These are phyloP conservation scores for Grammomys surdaster DNA, from an alignment of 2,113 vertebrate genomes.

Conservation along the genomic window DNA sequence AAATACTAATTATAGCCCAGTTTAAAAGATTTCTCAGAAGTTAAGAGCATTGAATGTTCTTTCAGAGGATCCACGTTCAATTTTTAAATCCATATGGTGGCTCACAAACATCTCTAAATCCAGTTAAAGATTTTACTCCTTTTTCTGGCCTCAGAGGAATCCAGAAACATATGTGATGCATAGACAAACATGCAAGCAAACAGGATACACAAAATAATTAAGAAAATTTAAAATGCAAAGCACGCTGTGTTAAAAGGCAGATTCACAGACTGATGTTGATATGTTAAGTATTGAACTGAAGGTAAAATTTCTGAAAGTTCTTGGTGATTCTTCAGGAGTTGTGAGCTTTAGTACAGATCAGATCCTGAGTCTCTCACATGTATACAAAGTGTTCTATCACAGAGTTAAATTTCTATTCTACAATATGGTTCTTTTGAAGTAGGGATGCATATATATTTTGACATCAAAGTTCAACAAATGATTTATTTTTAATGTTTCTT, in stretches of 20 bases:
- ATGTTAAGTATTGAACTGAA: not conserved
- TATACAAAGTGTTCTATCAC: not conserved
- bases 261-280: not conserved
- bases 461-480: conserved; percentile 68
- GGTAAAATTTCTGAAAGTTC: not conserved
- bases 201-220: not conserved
- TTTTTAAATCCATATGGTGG: not conserved
- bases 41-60: not conserved
- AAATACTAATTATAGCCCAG: conserved; percentile 7
- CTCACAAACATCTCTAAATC: not conserved
- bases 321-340: not conserved
- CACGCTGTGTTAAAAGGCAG: not conserved
- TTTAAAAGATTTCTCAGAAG: not conserved
- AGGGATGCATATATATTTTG: conserved; percentile 58
- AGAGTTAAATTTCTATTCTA: not conserved
- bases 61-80: not conserved
- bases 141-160: not conserved
- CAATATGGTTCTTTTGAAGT: not conserved
- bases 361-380: not conserved
- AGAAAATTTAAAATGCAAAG: not conserved
- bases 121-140: not conserved
- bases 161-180: no score
- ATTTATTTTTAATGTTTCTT: conserved; percentile 62
- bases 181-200: not conserved
- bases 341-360: not conserved